Conservation (phyloP, 2,888 invertebrate genomes). For the Eristalinus sepulchralis region DNA sequence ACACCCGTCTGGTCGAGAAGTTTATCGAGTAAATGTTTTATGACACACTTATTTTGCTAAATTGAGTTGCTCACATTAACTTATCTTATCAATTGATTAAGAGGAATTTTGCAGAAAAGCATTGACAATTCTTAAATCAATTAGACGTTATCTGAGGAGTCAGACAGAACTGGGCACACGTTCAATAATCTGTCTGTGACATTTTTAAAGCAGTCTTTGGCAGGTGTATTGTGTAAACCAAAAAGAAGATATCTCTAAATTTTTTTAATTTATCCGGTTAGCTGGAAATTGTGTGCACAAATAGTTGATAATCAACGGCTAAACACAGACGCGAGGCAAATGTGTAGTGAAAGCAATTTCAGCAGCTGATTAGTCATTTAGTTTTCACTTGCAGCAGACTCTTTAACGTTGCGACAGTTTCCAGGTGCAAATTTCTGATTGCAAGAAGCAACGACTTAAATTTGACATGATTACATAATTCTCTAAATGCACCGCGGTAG, state of each 20-base stretch:
- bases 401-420: background rate
- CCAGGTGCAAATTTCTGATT: background rate
- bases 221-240: background rate
- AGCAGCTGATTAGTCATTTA: background rate
- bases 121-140: background rate
- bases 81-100: slow-evolving; percentile 25
- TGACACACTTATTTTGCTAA: background rate
- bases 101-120: background rate
- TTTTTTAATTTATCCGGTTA: no score
- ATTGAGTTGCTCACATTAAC: background rate
- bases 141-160: background rate
- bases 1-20: background rate
- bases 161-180: background rate
- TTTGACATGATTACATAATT: background rate
- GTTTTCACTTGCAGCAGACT: background rate
- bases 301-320: background rate
- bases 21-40: background rate
- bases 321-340: background rate
- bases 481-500: background rate
- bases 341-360: background rate
- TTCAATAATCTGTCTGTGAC: background rate
- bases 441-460: background rate
- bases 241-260: background rate
- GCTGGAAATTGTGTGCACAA: background rate
- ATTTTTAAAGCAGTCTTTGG: background rate